These are phyloP conservation scores for Papilio gigon DNA, from an alignment of 2,888 invertebrate species.

Conservation along the genomic window DNA sequence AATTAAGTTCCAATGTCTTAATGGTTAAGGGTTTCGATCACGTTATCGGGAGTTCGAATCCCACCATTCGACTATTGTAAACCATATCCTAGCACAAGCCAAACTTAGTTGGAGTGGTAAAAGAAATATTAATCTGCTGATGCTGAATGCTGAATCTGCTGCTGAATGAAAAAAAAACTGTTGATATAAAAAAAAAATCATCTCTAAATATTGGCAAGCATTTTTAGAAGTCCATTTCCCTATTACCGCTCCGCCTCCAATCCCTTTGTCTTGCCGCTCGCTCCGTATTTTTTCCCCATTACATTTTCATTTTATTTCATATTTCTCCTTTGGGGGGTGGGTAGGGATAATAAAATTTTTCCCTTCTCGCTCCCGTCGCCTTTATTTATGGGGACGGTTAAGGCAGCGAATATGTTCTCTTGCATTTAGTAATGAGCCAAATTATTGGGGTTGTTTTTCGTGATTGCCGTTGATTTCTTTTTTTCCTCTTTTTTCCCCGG, in stretches of 20 bases:
- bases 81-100: no score
- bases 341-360: slow-evolving; percentile 79
- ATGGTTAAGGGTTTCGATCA: no score
- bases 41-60: no score
- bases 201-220: not conserved
- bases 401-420: slow-evolving; percentile 79
- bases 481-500: slow-evolving; percentile 48
- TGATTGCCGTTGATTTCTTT: slow-evolving; percentile 64
- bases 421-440: slow-evolving; percentile 79
- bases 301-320: slow-evolving; percentile 83
- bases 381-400: slow-evolving; percentile 79
- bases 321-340: slow-evolving; percentile 74
- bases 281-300: slow-evolving; percentile 82
- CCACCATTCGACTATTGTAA: no score
- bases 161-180: no score
- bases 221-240: slow-evolving; percentile 54
- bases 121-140: no score
- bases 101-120: no score
- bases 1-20: no score
- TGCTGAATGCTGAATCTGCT: no score
- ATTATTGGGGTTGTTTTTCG: slow-evolving; percentile 78
- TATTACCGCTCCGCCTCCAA: slow-evolving; percentile 49
- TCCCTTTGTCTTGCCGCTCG: slow-evolving; percentile 79
- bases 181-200: no score
- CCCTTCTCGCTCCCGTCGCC: slow-evolving; percentile 70